Conservation (phyloP, 2,113 vertebrate genomes). For the Peromyscus maniculatus region DNA sequence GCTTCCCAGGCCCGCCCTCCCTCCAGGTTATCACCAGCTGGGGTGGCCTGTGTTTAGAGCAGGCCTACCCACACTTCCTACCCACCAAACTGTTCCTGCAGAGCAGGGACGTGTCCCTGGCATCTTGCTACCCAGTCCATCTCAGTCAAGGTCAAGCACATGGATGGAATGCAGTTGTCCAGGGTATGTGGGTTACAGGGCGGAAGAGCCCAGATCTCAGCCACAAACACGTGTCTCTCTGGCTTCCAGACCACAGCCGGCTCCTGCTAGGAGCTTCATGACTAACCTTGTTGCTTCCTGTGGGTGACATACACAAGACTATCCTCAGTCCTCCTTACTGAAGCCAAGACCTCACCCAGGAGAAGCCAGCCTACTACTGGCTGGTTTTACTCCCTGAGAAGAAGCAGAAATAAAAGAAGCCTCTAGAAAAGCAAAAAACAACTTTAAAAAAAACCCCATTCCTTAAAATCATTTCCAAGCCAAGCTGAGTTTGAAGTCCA, state of each 20-base stretch:
- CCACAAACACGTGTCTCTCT: background rate
- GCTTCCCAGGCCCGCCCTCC: background rate
- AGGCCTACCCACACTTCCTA: background rate
- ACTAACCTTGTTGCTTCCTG: background rate
- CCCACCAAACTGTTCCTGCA: background rate
- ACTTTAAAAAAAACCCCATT: background rate
- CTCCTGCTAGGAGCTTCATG: background rate
- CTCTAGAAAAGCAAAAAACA: background rate
- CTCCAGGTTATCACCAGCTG: background rate
- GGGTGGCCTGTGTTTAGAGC: background rate
- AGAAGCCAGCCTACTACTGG: background rate
- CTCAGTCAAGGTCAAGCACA: rapidly evolving
- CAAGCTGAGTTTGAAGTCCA: background rate
- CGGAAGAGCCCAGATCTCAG: background rate
- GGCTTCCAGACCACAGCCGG: background rate
- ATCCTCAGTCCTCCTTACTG: background rate
- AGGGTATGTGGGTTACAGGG: background rate
- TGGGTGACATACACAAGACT: background rate
- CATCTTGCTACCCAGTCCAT: background rate
- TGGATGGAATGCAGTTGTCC: background rate
- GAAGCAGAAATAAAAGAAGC: background rate
- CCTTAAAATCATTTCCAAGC: conserved; percentile 25
- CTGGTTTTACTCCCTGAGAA: background rate
- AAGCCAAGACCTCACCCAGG: background rate
- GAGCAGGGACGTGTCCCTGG: background rate